A percentile compares a stretch with the other conserved stretches of the same genome.
Evolutionary conservation across 2,888 invertebrate species (phyloP).

Genomic region (Caenorhabditis plicata): DNA sequence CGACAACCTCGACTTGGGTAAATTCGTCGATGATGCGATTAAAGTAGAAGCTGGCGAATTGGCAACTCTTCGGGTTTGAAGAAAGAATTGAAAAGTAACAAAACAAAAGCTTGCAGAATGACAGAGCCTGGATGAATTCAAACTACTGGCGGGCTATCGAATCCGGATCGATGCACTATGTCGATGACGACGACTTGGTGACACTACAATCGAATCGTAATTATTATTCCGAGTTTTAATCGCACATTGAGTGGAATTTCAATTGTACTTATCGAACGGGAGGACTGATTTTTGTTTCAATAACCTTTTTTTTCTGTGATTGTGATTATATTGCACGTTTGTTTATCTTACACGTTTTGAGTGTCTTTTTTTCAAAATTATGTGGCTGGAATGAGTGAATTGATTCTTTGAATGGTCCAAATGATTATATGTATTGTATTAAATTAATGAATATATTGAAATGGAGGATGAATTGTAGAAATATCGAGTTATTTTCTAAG

Average conservation of each 20-base stretch:
- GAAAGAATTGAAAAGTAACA: not conserved
- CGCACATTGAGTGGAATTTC: not conserved
- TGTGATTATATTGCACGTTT: too few species aligned
- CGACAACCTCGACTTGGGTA: constrained; percentile 51
- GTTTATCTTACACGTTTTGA: too few species aligned
- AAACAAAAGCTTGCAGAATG: constrained; percentile 32
- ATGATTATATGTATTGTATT: too few species aligned
- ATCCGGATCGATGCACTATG: constrained; percentile 43
- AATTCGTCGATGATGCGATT: constrained; percentile 58
- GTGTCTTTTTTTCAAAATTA: too few species aligned
- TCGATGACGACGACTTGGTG: constrained; percentile 50
- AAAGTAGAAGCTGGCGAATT: constrained; percentile 57
- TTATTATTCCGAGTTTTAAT: constrained; percentile 48
- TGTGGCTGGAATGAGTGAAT: too few species aligned
- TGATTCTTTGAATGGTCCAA: too few species aligned
- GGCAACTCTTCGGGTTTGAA: constrained; percentile 42
- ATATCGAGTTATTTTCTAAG: too few species aligned
- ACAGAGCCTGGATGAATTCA: constrained; percentile 50
- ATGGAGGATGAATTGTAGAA: too few species aligned
- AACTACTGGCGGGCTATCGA: constrained; percentile 52
- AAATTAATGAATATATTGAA: too few species aligned
- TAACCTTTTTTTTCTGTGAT: too few species aligned
- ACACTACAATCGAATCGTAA: constrained; percentile 48
- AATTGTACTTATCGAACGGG: too few species aligned
- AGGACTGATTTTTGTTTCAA: too few species aligned